Conservation (phyloP, 1,140 invertebrate genomes). For the Liolophura sinensis region DNA sequence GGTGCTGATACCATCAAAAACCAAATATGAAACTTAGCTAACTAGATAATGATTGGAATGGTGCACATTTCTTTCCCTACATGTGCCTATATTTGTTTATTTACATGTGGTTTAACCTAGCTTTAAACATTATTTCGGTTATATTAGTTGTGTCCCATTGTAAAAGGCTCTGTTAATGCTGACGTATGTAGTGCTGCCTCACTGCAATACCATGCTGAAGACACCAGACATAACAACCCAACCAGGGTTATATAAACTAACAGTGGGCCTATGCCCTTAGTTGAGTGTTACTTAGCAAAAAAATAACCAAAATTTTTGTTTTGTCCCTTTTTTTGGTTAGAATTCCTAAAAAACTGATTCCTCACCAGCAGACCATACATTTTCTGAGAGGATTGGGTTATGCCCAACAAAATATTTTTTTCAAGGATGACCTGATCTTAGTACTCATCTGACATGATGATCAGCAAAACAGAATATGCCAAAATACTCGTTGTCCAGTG, state of each 20-base stretch:
- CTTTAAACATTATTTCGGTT: neutral
- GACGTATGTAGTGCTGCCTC: too few relatives aligned
- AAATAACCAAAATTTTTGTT: too few relatives aligned
- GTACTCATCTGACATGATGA: neutral
- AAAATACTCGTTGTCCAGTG: neutral
- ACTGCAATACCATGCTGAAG: conserved; percentile 1
- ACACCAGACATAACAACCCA: neutral
- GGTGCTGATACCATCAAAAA: neutral
- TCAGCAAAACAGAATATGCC: neutral
- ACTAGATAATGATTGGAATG: too few relatives aligned
- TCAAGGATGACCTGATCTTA: neutral
- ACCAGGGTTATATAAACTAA: too few relatives aligned
- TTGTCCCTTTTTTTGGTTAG: neutral
- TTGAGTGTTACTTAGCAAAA: too few relatives aligned
- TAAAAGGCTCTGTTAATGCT: too few relatives aligned
- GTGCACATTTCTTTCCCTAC: neutral
- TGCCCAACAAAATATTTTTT: neutral
- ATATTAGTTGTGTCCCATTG: too few relatives aligned
- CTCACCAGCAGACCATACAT: too few relatives aligned
- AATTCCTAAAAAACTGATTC: neutral
- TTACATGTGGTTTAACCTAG: neutral
- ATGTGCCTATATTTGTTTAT: neutral
- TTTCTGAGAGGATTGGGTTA: neutral
- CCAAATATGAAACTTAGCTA: neutral
- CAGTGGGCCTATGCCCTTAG: too few relatives aligned